Evolutionary conservation across 2,888 invertebrate genomes (phyloP), one percentile per base, ranked within the genome.

Genomic region (Hypena proboscidalis): DNA sequence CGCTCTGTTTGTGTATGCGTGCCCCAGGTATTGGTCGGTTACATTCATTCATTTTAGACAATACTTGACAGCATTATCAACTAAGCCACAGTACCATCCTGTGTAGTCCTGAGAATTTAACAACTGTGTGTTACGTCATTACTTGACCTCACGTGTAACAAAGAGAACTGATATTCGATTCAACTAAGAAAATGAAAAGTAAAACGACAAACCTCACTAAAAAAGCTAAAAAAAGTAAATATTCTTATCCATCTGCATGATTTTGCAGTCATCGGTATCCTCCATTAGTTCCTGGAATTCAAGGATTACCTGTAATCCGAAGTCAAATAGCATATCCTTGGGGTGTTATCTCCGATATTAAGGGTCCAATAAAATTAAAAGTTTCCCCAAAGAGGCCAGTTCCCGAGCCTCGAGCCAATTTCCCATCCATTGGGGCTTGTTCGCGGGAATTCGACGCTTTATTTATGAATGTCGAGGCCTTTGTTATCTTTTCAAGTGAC

Each of bases 331-430:
- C 56, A 56, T 54, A 58, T 60, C 59, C 44, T 45, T 25, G 26
- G 39, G 56, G 50, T 47, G 53, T 56, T 72, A 70, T 73, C 67
- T 30, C 29, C 49, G 54, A 54, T 67, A 58, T 65, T 49, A 32
- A 44, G 39, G 49, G 38, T 52, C 55, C 71, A 70, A 75, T 76
- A 75, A 77, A 77, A 75, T 75, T 71, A 75, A 77, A 77, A 77
- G 58, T 75, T 75, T 60, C 54, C 40, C 48, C 48, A 53, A 56
- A 58, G 46, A 46, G 43, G 41, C 27, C 32, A 36, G 31, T 38
- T 34, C 17, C 20, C 15, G 23, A 4, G 22, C 32, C 39, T 17
- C 23, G 22, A 31, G 8, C 25, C 9, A 9, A 23, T 6, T 19
- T 22, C 5, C 11, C 10, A 30, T 31, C 42, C 37, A 31, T 31